Base-by-base conservation (phyloP, 2,113 vertebrate genomes). In the Bothrops jararaca region DNA sequence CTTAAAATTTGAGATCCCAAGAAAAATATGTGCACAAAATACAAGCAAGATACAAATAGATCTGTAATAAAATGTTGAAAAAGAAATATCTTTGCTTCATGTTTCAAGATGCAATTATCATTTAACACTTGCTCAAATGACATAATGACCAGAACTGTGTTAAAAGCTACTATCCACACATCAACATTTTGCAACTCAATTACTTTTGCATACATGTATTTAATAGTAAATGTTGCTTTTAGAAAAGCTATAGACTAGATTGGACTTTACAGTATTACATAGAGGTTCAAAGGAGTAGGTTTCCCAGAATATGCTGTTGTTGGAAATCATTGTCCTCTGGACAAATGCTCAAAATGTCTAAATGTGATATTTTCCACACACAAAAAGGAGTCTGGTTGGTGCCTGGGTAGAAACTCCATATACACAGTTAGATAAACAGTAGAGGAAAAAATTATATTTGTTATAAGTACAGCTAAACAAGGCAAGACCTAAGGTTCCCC, bases 1-100 rank as follows among this genome's bases (percentile, higher is more conserved):
- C 87, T 58, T 93, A 53, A 52, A 64, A 86, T 93, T 93, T 93
- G 92, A 53, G 56, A 90, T 86, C 88, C 29, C 54, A 12, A 89
- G 69, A 60, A 89, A 89, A 92, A 85, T 26, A 9, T 20, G 22
- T 85, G 74, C 18, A 22, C 22, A 60, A 92, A 92, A 90, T 86
- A 8, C 7, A 60, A 80, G 45, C 0, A 20, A 42, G 29, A 26
- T 11, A 50, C 18, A 60, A 48, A 42, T 10, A 45, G 53, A 42
- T 0, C 23, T 48, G 80, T 39, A 85, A 91, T 18, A 57, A 85
- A 91, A 91, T 29, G 11, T n/a, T 80, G 15, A 80, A 39, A 80
- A 20, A 39, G 69, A 80, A 80, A 80, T 80, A 20, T 15, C n/a
- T 74, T 74, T 74, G 69, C 13, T 74, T 80, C 69, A 39, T 80